Percentiles rank a stretch among this genome's conserved stretches.
These are phyloP conservation scores for Nemotelus pantherinus DNA, from an alignment of 2,888 invertebrate species.

Conservation along the genomic window DNA sequence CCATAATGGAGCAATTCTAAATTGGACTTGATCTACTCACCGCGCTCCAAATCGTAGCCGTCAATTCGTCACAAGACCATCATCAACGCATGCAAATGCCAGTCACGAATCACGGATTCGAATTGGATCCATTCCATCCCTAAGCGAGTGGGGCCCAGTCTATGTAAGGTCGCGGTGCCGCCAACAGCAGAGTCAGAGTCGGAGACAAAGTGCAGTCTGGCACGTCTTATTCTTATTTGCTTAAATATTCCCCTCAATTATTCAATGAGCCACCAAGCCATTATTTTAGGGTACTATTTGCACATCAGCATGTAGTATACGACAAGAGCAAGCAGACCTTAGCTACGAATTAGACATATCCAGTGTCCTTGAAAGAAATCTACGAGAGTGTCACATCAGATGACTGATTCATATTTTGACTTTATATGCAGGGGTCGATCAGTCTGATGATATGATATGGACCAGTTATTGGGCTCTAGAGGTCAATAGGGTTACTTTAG, in stretches of 20 bases:
- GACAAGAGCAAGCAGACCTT: too few relatives aligned
- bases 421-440: neutral
- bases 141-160: slow-evolving; percentile 5
- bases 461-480: neutral
- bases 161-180: neutral
- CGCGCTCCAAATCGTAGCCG: slow-evolving; percentile 3
- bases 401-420: too few relatives aligned
- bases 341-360: neutral
- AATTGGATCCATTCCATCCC: neutral
- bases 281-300: slow-evolving; percentile 29
- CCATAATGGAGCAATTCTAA: slow-evolving; percentile 36
- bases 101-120: neutral
- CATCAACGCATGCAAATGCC: slow-evolving; percentile 18
- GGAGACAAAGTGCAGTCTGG: too few relatives aligned
- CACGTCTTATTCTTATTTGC: too few relatives aligned
- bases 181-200: neutral
- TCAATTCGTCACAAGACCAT: slow-evolving; percentile 27
- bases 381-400: too few relatives aligned
- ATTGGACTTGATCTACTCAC: slow-evolving; percentile 41
- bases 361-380: neutral
- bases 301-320: too few relatives aligned
- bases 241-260: slow-evolving; percentile 13
- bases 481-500: too few relatives aligned
- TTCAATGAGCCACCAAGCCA: slow-evolving; percentile 17
- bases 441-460: neutral